These are phyloP conservation scores for Philereme transversata DNA, from an alignment of 2,888 invertebrate species.

Conservation along the genomic window DNA sequence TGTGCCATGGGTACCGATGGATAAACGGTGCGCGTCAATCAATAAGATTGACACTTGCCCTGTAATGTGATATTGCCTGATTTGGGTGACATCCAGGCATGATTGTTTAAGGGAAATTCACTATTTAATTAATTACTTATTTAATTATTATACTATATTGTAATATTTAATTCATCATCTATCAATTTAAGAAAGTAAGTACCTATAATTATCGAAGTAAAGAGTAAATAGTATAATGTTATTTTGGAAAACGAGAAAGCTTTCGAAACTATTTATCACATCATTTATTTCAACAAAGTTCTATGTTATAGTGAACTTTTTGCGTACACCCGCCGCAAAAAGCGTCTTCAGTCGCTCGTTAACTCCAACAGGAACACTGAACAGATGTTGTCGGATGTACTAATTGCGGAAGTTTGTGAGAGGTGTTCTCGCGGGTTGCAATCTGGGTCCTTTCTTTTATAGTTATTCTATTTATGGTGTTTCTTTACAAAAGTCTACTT, in stretches of 20 bases:
- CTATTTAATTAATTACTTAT: too few relatives aligned
- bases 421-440: conserved; percentile 38
- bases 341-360: conserved; percentile 59
- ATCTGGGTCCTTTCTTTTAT: conserved; percentile 40
- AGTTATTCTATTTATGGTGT: conserved; percentile 28
- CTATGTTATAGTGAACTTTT: conserved; percentile 22
- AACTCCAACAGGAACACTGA: conserved; percentile 63
- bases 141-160: too few relatives aligned
- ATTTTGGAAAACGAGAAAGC: conserved; percentile 9
- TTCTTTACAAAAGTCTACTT: not conserved
- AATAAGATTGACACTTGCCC: conserved; percentile 28
- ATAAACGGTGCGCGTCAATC: conserved; percentile 28
- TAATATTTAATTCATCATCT: too few relatives aligned
- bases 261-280: conserved; percentile 17
- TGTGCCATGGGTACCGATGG: conserved; percentile 23
- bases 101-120: not conserved
- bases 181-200: too few relatives aligned
- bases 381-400: conserved; percentile 57
- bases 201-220: too few relatives aligned
- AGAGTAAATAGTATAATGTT: not conserved
- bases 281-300: conserved; percentile 12
- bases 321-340: conserved; percentile 24
- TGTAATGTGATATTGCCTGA: conserved; percentile 26
- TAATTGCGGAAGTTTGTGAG: conserved; percentile 67
- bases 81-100: conserved; percentile 10